Evolutionary conservation across 1,140 invertebrate species (phyloP).

Genomic region (Plectrocnemia conspersa): DNA sequence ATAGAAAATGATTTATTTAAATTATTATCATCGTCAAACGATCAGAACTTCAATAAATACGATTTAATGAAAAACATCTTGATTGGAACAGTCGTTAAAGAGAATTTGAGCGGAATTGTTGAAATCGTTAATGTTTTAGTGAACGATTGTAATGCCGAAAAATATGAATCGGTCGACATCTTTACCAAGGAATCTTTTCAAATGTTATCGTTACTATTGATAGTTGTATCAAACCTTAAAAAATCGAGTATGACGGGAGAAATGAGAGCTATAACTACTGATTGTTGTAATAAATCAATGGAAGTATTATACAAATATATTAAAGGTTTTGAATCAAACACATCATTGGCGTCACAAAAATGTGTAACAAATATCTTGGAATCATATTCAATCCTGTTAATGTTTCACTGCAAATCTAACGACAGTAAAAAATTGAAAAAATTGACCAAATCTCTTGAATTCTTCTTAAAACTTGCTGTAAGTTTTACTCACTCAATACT

Average conservation of each 20-base stretch:
- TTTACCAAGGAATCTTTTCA: conserved; percentile 21
- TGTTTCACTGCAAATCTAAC: not conserved
- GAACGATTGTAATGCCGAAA: not conserved
- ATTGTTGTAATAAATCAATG: not conserved
- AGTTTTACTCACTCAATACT: conserved; percentile 3
- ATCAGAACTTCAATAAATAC: conserved; percentile 12
- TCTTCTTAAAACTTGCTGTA: conserved; percentile 18
- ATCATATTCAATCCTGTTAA: not conserved
- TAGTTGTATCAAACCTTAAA: conserved; percentile 16
- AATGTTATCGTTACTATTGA: conserved; percentile 14
- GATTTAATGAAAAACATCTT: conserved; percentile 25
- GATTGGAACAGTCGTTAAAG: conserved; percentile 18
- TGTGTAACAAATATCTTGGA: not conserved
- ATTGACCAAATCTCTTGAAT: conserved; percentile 13
- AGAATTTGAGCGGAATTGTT: conserved; percentile 15
- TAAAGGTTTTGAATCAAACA: not conserved
- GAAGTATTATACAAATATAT: not conserved
- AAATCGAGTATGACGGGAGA: conserved; percentile 16
- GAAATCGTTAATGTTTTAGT: conserved; percentile 9
- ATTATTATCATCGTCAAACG: conserved; percentile 1
- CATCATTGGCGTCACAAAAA: not conserved
- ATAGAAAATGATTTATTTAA: conserved; percentile 22
- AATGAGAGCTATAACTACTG: conserved; percentile 2
- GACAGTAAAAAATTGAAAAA: conserved; percentile 17
- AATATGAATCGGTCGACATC: not conserved